Percentiles rank a stretch among this genome's conserved stretches.
Conservation (phyloP, 2,113 vertebrate species). For the Rhinoptilus africanus region DNA sequence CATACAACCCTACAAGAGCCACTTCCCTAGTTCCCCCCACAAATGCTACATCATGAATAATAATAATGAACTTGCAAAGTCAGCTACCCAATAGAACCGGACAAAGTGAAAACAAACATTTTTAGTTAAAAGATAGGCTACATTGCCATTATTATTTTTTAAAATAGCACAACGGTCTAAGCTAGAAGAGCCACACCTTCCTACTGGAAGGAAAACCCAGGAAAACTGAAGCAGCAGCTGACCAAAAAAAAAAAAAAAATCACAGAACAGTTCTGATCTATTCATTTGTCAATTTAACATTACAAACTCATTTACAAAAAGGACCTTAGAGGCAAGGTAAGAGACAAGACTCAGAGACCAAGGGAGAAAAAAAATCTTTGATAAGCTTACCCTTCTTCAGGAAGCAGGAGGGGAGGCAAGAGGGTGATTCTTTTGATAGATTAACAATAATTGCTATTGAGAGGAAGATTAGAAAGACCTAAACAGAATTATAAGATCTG, state of each 20-base stretch:
- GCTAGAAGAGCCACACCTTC: not conserved
- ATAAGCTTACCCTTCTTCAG: not conserved
- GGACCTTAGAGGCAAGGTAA: not conserved
- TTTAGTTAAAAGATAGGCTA: not conserved
- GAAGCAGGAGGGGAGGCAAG: not conserved
- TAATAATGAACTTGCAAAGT: not conserved
- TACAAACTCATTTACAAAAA: not conserved
- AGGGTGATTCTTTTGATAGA: not conserved
- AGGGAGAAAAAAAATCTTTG: not conserved
- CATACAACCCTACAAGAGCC: rapidly evolving
- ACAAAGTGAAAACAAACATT: not conserved
- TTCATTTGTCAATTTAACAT: not conserved
- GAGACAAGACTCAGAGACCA: not conserved
- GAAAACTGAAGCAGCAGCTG: not conserved
- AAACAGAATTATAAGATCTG: not conserved
- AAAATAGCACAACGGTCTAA: not conserved
- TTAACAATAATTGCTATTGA: not conserved
- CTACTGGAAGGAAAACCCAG: not conserved
- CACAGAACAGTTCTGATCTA: not conserved
- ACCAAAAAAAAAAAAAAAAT: not conserved
- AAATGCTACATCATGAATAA: not conserved
- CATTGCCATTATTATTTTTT: not conserved
- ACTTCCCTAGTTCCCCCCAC: not conserved
- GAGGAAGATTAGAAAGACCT: not conserved
- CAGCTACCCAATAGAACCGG: not conserved